Conservation (phyloP, 2,888 invertebrate genomes). For the Oconnorella tubifera region DNA sequence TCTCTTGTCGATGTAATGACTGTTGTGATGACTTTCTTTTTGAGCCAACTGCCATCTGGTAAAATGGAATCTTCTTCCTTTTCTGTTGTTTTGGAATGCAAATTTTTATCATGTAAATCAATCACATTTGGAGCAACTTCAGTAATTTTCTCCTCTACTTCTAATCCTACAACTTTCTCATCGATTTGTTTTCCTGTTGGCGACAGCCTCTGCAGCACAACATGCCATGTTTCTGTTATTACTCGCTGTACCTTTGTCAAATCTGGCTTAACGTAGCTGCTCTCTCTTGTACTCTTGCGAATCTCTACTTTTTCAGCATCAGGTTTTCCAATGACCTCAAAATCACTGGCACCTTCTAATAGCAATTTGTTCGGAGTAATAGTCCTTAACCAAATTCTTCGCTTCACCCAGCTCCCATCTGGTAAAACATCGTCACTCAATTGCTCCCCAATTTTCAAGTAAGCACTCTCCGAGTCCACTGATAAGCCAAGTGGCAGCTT, state of each 20-base stretch:
- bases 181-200: neutral
- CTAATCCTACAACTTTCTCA: neutral
- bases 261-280: neutral
- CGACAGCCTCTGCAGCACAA: neutral
- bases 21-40: neutral
- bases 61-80: neutral
- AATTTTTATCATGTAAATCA: neutral
- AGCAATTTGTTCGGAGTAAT: neutral
- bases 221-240: neutral
- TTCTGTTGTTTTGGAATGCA: neutral
- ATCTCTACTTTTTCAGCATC: neutral
- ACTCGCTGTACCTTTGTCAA: neutral
- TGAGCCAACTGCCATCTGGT: conserved; percentile 1
- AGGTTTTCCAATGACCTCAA: neutral
- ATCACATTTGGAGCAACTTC: neutral
- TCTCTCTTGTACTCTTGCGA: neutral
- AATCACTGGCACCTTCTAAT: neutral
- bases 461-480: neutral
- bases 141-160: neutral
- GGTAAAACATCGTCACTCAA: neutral
- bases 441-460: neutral
- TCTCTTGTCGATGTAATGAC: neutral
- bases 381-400: neutral
- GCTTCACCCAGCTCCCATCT: neutral
- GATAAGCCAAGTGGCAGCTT: neutral